Evolutionary conservation across 2,797 vertebrate genomes (phyloP).

Genomic region (Tauraco hartlaubi): DNA sequence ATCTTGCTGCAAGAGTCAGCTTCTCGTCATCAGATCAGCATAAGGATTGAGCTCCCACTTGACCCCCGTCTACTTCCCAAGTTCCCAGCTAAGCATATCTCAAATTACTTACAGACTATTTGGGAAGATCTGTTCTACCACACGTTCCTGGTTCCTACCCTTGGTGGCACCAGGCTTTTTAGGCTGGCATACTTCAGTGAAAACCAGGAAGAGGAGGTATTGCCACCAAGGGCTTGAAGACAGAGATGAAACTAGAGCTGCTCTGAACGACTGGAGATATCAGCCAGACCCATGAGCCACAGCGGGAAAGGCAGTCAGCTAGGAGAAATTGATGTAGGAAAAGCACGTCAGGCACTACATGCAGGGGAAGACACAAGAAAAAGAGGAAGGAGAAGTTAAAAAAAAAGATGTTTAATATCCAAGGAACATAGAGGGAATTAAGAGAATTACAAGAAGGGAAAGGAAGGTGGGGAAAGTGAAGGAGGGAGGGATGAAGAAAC

Average conservation of each 20-base stretch:
- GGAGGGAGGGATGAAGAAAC: background rate
- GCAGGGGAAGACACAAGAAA: background rate
- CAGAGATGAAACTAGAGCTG: background rate
- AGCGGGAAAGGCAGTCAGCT: background rate
- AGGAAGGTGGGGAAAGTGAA: background rate
- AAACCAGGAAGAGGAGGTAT: background rate
- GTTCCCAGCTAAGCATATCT: background rate
- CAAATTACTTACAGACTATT: background rate
- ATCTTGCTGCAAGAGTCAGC: background rate
- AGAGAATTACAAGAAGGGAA: background rate
- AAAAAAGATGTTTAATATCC: background rate
- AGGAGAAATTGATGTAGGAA: background rate
- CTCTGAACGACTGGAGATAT: background rate
- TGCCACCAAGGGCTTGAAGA: background rate
- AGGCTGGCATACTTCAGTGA: accelerated
- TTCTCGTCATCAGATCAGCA: accelerated
- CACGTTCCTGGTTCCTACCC: background rate
- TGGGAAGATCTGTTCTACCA: background rate
- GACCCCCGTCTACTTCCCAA: accelerated
- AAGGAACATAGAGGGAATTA: background rate
- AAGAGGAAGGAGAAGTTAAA: background rate
- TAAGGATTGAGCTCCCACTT: accelerated
- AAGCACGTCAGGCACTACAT: background rate
- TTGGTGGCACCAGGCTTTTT: background rate
- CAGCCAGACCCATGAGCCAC: background rate